Percentiles rank a stretch among this genome's conserved stretches.
These are phyloP conservation scores for Drosophila yakuba DNA, from an alignment of 1,140 invertebrate species.

Conservation along the genomic window DNA sequence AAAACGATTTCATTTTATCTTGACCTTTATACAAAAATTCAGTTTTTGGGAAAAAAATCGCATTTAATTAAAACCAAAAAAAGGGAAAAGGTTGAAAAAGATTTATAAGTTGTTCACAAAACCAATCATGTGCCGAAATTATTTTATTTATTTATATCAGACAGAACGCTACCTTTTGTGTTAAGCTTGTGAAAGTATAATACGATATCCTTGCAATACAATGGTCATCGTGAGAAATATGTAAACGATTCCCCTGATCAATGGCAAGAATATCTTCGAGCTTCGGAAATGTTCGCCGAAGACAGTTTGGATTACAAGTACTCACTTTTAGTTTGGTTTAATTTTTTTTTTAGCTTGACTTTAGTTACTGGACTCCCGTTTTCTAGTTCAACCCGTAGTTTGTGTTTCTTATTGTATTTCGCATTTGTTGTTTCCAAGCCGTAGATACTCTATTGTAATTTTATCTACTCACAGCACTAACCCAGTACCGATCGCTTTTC, in stretches of 20 bases:
- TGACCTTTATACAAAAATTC: conserved; percentile 9
- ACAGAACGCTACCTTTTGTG: conserved; percentile 22
- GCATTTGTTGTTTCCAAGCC: conserved; percentile 47
- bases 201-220: conserved; percentile 11
- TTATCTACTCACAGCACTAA: conserved; percentile 52
- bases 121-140: too few species aligned
- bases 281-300: conserved; percentile 32
- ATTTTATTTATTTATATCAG: neutral
- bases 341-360: conserved; percentile 20
- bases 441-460: conserved; percentile 29
- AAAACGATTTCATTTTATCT: neutral
- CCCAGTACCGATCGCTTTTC: conserved; percentile 29
- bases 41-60: neutral
- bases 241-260: neutral
- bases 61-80: neutral
- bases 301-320: conserved; percentile 26
- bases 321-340: conserved; percentile 27
- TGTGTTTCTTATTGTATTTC: conserved; percentile 36
- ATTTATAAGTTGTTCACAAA: too few species aligned
- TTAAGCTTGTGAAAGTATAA: neutral
- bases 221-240: neutral
- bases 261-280: conserved; percentile 17
- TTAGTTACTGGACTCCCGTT: conserved; percentile 20
- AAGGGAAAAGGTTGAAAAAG: too few species aligned
- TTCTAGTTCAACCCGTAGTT: conserved; percentile 36